phyloP scores from a whole-genome alignment of 2,797 vertebrate genomes.

The Squalus acanthias region DNA sequence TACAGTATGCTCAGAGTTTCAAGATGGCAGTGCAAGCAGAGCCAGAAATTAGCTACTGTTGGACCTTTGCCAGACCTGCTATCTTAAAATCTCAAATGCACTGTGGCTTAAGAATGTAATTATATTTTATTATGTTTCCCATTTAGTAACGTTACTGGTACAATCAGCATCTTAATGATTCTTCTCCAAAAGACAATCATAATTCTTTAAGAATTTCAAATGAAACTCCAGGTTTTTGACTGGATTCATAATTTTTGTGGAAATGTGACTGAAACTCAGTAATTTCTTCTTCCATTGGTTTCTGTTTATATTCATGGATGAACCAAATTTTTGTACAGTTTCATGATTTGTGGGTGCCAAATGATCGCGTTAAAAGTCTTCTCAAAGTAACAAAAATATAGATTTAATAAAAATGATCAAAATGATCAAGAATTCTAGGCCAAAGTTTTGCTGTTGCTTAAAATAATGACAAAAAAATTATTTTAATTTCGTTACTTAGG shows the following conservation, averaged over 20 bases:
- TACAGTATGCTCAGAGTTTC: not conserved
- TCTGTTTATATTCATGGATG: not conserved
- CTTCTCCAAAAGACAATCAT: too few relatives aligned
- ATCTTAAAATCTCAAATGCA: not conserved
- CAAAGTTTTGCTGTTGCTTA: not conserved
- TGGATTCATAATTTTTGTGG: not conserved
- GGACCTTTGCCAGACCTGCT: not conserved
- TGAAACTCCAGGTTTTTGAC: not conserved
- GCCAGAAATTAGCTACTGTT: not conserved
- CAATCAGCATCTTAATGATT: not conserved
- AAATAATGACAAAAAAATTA: not conserved
- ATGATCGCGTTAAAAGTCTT: not conserved
- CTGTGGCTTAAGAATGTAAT: not conserved
- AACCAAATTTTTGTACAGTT: not conserved
- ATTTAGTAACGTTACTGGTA: not conserved
- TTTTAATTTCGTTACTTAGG: conserved; percentile 54
- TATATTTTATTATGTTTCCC: not conserved
- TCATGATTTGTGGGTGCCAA: not conserved
- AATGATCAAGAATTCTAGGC: not conserved
- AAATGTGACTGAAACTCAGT: not conserved
- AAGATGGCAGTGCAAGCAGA: not conserved
- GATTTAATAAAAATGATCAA: not conserved
- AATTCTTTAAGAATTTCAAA: not conserved
- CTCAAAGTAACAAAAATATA: not conserved
- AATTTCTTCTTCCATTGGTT: not conserved